Conservation (phyloP, 2,797 vertebrate species). For the Eutrigla gurnardus region DNA sequence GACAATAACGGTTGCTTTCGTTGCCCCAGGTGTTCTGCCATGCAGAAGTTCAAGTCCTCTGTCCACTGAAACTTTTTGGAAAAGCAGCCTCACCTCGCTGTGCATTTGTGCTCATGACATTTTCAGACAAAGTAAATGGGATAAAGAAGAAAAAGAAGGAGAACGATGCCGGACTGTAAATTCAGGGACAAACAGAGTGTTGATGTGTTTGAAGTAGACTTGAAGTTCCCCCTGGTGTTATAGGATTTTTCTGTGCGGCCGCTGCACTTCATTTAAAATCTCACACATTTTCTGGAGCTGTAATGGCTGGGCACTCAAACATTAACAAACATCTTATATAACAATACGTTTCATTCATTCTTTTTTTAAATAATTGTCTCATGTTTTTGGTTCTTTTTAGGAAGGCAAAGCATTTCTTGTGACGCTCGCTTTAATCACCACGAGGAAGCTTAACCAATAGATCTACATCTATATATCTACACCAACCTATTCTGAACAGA, state of each 20-base stretch:
- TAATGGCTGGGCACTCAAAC: not conserved
- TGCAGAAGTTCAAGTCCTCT: slow-evolving; percentile 53
- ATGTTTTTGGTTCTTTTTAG: slow-evolving; percentile 7
- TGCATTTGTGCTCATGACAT: slow-evolving; percentile 55
- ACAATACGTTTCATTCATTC: slow-evolving; percentile 5
- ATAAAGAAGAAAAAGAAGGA: slow-evolving; percentile 4
- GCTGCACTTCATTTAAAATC: slow-evolving; percentile 18
- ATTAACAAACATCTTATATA: slow-evolving; percentile 9
- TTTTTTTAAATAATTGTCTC: not conserved
- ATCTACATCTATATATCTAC: not conserved
- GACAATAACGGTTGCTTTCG: slow-evolving; percentile 52
- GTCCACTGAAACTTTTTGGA: slow-evolving; percentile 54
- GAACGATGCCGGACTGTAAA: slow-evolving; percentile 25
- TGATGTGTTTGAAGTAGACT: slow-evolving; percentile 25
- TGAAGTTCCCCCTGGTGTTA: slow-evolving; percentile 39
- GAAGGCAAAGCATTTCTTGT: not conserved
- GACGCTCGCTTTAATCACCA: not conserved
- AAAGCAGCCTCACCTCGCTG: slow-evolving; percentile 50
- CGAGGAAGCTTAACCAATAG: not conserved
- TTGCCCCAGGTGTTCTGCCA: slow-evolving; percentile 60
- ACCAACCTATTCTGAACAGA: not conserved
- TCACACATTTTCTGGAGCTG: slow-evolving; percentile 22
- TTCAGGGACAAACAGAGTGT: slow-evolving; percentile 22
- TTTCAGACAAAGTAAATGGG: slow-evolving; percentile 49
- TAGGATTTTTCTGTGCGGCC: slow-evolving; percentile 30